Base-by-base conservation (phyloP, 1,140 invertebrate species). In the Sinonovacula constricta region DNA sequence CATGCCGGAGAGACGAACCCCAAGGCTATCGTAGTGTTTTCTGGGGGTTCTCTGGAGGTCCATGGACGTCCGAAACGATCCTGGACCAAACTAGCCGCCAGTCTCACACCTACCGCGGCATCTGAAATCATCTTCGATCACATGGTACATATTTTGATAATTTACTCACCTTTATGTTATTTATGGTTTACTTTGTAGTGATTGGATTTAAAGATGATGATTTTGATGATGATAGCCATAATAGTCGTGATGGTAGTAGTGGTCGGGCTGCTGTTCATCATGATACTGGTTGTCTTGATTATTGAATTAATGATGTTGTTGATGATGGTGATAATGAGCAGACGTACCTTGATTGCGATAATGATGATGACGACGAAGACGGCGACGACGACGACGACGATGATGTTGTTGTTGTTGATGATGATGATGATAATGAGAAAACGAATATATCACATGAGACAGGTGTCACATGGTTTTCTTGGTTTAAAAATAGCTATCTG, bases 61-160 rank as follows among this genome's bases (percentile, higher is more conserved):
- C 53, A 53, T 22, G 34, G 33, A 36, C 28, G 4, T 45, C 18
- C 3, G 28, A 67, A 39, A 14, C 3, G 33, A 18, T 67, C 63
- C 18, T 67, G 34, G 63, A 67, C 39, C 33, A 49, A 67, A 45
- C 63, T 67, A 36, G 33, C 39, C 28, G 18, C 63, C n/a, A 49
- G 33, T 14, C 34, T 15, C 14, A 30, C 22, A n/a, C 14, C 18
- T 18, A 26, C 10, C 53, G 12, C 5, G 12, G 68, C 15, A 15
- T 5, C 10, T 49, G 39, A 14, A 7, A 28, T 24, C 18, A 28
- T 71, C 15, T n/a, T 56, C 26, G 30, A 49, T 22, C 31, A 60
- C 18, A 7, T 12, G 30, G 57, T 71, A 31, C 18, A 4, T 10
- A 60, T 31, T 31, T 31, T 31, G 15, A 18, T 60, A 60, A 60